Percentiles rank a stretch among this genome's conserved stretches.
These are phyloP conservation scores for Lagocephalus sceleratus DNA, from an alignment of 2,797 vertebrate species.

Conservation along the genomic window DNA sequence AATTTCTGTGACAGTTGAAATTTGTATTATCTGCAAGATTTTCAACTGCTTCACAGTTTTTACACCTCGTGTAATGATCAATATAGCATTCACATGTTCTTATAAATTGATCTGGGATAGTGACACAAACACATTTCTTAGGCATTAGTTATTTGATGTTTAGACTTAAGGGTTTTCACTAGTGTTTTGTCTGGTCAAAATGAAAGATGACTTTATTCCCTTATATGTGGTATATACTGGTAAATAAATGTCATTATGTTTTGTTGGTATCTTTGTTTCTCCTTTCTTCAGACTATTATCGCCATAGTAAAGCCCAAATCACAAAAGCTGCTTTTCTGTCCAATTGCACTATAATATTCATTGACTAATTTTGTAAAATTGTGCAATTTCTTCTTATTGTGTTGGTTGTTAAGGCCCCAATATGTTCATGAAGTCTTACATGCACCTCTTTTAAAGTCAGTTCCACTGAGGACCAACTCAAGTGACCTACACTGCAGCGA, in stretches of 20 bases:
- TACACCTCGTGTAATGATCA: no score
- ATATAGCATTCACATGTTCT: no score
- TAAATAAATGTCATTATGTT: slow-evolving; percentile 24
- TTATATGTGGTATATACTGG: no score
- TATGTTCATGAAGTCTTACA: slow-evolving; percentile 5
- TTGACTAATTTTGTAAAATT: slow-evolving; percentile 36
- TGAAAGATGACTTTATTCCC: no score
- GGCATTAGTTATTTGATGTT: no score
- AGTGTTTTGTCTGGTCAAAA: no score
- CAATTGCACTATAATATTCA: slow-evolving; percentile 48
- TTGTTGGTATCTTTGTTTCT: slow-evolving; percentile 14
- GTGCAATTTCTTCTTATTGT: slow-evolving; percentile 20
- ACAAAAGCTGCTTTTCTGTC: slow-evolving; percentile 44
- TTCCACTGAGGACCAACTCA: slow-evolving; percentile 21
- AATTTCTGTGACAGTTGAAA: no score
- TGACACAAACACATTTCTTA: no score
- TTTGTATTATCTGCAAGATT: no score
- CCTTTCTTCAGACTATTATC: slow-evolving; percentile 11
- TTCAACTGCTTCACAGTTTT: no score
- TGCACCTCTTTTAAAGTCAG: slow-evolving; percentile 13
- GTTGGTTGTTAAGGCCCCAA: slow-evolving; percentile 12
- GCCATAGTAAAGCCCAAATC: slow-evolving; percentile 22
- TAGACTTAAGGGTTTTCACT: no score
- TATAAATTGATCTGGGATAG: no score
- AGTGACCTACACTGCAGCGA: slow-evolving; percentile 22